Evolutionary conservation across 2,113 vertebrate genomes (phyloP), one percentile per base, ranked within the genome.

Genomic region (Lophura nycthemera): DNA sequence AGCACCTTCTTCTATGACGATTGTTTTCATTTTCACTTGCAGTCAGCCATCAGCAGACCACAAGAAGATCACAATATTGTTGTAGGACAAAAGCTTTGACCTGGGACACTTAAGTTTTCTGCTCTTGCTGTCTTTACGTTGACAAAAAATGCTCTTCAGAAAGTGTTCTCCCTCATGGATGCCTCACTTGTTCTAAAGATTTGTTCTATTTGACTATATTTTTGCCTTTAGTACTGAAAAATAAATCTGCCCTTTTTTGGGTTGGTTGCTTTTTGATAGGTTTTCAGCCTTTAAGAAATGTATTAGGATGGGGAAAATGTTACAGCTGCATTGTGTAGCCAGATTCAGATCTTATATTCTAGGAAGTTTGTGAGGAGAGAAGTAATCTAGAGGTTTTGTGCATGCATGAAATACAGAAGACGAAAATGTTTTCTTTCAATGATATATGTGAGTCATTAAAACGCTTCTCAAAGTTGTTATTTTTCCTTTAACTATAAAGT

Each of bases 81-180:
- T 73, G 17, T 13, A 50, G 38, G 52, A n/a, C 27, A 20, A 50
- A 15, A 70, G 19, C 72, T 91, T 66, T 76, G n/a, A 36, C 20
- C 8, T 54, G 40, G 25, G 20, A 48, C 1, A 1, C 13, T 77
- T 40, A 13, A 0, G 0, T 42, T 73, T 42, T 1, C 2, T 30
- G 21, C 6, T 24, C 17, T 19, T 32, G 25, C 2, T 32, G 3
- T 40, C 47, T 64, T 50, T 21, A 45, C 12, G 2, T 5, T 56
- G 32, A 21, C 22, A 47, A 63, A 90, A 54, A 3, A 47, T 5
- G 10, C 7, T 78, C 43, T n/a, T 50, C 43, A 83, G 84, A 83
- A 87, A 66, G 2, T 73, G 0, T 19, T 60, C 11, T 83, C 10
- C 3, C 13, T 63, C 52, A 3, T 4, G 20, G 15, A 3, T 80